Conservation (phyloP, 2,888 invertebrate genomes). For the Parapristionchus giblindavisi region DNA sequence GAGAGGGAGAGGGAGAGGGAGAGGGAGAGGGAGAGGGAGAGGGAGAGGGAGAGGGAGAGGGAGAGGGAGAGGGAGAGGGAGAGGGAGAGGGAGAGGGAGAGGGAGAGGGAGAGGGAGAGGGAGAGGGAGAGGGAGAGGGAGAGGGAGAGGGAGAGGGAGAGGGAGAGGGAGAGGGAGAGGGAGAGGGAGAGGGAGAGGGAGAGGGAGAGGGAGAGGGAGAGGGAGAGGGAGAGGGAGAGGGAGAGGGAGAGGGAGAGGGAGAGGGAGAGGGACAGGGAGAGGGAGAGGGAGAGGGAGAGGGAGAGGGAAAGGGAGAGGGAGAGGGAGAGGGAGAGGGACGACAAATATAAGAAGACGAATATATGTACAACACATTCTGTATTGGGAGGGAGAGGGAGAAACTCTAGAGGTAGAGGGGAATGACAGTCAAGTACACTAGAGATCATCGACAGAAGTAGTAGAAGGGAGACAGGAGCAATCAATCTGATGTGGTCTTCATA, state of each 20-base stretch:
- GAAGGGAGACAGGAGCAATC: too few relatives aligned
- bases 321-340: slow-evolving; percentile 41
- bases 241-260: slow-evolving; percentile 28
- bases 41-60: slow-evolving; percentile 7
- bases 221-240: background rate
- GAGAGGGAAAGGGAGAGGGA: slow-evolving; percentile 26
- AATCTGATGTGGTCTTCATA: too few relatives aligned
- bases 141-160: slow-evolving; percentile 41
- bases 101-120: slow-evolving; percentile 38
- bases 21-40: background rate
- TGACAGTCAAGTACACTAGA: too few relatives aligned
- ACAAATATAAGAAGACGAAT: background rate
- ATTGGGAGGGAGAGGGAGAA: too few relatives aligned
- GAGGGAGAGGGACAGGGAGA: too few relatives aligned
- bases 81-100: slow-evolving; percentile 4
- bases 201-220: too few relatives aligned
- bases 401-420: too few relatives aligned
- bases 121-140: slow-evolving; percentile 33
- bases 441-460: too few relatives aligned
- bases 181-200: background rate
- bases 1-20: slow-evolving; percentile 4
- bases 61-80: background rate
- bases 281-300: slow-evolving; percentile 1
- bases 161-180: slow-evolving; percentile 35
- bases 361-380: background rate